Evolutionary conservation across 1,140 invertebrate genomes (phyloP), one percentile per base, ranked within the genome.

Genomic region (Patella vulgata): DNA sequence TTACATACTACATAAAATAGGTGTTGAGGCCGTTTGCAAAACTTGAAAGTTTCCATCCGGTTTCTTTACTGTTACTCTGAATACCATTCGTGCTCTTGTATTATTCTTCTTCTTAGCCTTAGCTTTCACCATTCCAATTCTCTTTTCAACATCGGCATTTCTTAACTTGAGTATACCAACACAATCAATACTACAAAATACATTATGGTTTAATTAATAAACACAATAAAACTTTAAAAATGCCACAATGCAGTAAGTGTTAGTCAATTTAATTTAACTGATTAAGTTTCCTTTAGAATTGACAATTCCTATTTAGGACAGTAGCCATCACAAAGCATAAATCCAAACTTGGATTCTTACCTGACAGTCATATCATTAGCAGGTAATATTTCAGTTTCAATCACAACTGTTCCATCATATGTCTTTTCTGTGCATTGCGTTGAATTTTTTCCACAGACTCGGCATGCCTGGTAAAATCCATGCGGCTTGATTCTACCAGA

Each of bases 391-490:
- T 94, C 91, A 48, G 98, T 90, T 81, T 97, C 94, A 68, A 98
- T 96, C 44, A 97, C 90, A 58, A 93, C 91, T 1, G 95, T 98
- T 3, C 96, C 95, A 71, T 97, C 94, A 47, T 96, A 89, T 28
- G 82, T 77, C 77, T 92, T 93, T 82, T 97, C 94, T 47, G 89
- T 86, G 82, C 95, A 97, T 0, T 93, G 93, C 0, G 95, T 97
- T 0, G 95, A 97, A 84, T 97, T 97, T 85, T 98, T 98, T 0
- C 96, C 95, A 64, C 92, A 92, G 0, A 98, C 95, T 60, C 93
- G 91, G 82, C 95, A 97, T 0, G 95, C 94, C 82, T 96, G 93
- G 82, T 97, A 96, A 82, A 96, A 96, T 89, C 96, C 94, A 77
- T 96, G 95, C 0, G 94, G 94, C 19, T 91, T 89, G 12, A 95